Conservation (phyloP, 2,888 invertebrate genomes). For the Auanema freiburgensis region DNA sequence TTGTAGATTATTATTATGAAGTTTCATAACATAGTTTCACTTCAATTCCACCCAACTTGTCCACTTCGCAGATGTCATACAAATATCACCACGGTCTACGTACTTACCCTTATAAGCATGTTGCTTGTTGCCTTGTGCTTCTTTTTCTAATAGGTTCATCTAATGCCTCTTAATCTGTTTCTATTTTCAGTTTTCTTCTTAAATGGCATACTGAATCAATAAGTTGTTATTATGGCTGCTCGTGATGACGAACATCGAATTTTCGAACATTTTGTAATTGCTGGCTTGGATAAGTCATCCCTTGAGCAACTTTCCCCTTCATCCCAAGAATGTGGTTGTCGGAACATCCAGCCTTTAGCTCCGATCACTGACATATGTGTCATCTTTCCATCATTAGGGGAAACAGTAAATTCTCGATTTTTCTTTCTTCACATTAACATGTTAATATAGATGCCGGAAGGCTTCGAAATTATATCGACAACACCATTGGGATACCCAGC, state of each 20-base stretch:
- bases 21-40: no score
- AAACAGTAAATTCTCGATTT: slow-evolving; percentile 67
- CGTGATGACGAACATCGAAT: slow-evolving; percentile 50
- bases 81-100: no score
- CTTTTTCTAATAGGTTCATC: no score
- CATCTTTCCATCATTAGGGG: slow-evolving; percentile 85
- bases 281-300: slow-evolving; percentile 69
- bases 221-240: neutral
- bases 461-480: slow-evolving; percentile 75
- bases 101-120: no score
- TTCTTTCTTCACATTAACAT: neutral
- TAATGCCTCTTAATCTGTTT: no score
- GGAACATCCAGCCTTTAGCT: slow-evolving; percentile 71
- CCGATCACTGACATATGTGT: slow-evolving; percentile 95
- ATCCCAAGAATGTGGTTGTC: slow-evolving; percentile 57
- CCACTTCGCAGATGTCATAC: no score
- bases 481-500: slow-evolving; percentile 85
- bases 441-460: slow-evolving; percentile 73
- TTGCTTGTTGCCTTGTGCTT: no score
- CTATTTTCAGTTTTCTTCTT: no score
- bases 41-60: no score
- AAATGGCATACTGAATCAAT: no score
- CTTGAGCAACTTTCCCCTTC: slow-evolving; percentile 65
- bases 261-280: slow-evolving; percentile 92
- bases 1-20: no score